These are phyloP conservation scores for Neopipo cinnamomea DNA, from an alignment of 2,113 vertebrate genomes.

Conservation along the genomic window DNA sequence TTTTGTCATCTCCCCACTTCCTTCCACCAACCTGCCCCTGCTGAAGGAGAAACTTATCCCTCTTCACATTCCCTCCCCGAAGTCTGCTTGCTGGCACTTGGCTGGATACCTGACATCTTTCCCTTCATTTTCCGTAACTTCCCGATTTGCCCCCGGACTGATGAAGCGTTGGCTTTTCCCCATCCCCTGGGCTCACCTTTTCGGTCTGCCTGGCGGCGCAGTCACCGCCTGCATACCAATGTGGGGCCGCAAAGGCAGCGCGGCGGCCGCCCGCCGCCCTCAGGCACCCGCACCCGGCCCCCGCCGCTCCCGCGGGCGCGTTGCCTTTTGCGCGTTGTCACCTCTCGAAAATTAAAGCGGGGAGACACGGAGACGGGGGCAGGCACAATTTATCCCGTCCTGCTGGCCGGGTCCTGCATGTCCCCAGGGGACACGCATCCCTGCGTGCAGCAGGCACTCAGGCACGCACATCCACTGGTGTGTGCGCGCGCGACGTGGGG, in stretches of 20 bases:
- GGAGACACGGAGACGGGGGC: not conserved
- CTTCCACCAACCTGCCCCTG: not conserved
- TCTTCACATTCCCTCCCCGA: not conserved
- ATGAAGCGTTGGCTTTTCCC: not conserved
- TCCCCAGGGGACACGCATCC: not conserved
- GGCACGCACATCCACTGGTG: not conserved
- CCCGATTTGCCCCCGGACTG: not conserved
- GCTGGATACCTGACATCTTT: not conserved
- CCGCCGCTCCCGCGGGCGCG: not conserved
- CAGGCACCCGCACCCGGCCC: not conserved
- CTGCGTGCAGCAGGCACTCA: not conserved
- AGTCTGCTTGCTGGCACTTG: not conserved
- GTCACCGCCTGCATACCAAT: slow-evolving; percentile 60
- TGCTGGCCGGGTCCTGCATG: not conserved
- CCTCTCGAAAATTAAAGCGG: not conserved
- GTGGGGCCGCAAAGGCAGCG: slow-evolving; percentile 25
- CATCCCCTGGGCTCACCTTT: slow-evolving; percentile 41
- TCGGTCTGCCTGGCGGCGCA: slow-evolving; percentile 42
- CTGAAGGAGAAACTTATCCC: not conserved
- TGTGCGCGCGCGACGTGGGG: not conserved
- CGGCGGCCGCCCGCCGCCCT: not conserved
- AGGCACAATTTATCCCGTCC: not conserved
- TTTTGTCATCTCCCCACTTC: not conserved
- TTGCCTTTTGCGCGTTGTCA: not conserved
- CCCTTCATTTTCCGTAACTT: not conserved